Conservation (phyloP, 2,113 vertebrate genomes). For the Lucifuga dentata region DNA sequence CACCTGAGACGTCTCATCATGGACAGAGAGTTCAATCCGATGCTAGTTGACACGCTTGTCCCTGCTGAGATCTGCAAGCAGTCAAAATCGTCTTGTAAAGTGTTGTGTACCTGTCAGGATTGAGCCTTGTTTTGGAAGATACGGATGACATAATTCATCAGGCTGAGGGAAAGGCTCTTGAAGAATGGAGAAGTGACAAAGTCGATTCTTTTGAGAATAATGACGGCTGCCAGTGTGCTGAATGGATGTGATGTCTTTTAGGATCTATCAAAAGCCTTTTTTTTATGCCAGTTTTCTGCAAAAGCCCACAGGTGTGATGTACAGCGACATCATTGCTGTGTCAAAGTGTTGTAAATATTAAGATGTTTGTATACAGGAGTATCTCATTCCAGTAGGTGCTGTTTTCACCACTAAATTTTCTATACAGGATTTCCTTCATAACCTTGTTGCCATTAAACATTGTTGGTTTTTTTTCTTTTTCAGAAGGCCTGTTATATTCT, state of each 20-base stretch:
- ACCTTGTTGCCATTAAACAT: neutral
- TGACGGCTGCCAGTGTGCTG: slow-evolving; percentile 79
- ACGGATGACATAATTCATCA: slow-evolving; percentile 81
- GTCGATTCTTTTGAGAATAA: slow-evolving; percentile 83
- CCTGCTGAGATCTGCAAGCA: slow-evolving; percentile 67
- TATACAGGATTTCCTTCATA: neutral
- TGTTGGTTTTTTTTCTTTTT: too few species aligned
- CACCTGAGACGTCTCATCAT: slow-evolving; percentile 74
- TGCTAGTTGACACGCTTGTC: slow-evolving; percentile 76
- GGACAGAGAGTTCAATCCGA: slow-evolving; percentile 80
- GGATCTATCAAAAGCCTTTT: slow-evolving; percentile 68
- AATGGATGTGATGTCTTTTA: slow-evolving; percentile 82
- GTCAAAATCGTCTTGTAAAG: slow-evolving; percentile 75
- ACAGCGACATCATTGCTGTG: slow-evolving; percentile 30
- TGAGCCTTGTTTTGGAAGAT: slow-evolving; percentile 81
- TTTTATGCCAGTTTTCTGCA: slow-evolving; percentile 32
- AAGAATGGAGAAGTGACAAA: slow-evolving; percentile 86
- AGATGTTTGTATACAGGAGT: slow-evolving; percentile 34
- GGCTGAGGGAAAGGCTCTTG: slow-evolving; percentile 69
- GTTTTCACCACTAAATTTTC: too few species aligned
- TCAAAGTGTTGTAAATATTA: slow-evolving; percentile 40
- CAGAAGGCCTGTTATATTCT: too few species aligned
- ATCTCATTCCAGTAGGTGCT: neutral
- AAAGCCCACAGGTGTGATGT: slow-evolving; percentile 78
- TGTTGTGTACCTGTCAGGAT: slow-evolving; percentile 83